Conservation (phyloP, 2,888 invertebrate genomes). For the Xylota segnis region DNA sequence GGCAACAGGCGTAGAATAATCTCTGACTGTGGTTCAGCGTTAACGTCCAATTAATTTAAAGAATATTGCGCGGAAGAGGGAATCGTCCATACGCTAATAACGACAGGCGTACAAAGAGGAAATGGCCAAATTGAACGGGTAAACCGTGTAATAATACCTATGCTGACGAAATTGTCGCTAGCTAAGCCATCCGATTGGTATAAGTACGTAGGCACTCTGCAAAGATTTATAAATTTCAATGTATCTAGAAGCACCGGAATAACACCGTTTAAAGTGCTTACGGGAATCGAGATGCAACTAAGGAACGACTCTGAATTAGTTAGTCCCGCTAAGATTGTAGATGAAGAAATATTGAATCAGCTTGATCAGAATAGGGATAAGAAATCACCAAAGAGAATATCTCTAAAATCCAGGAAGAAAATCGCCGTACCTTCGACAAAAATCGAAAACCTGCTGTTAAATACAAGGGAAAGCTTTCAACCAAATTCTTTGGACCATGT, state of each 20-base stretch:
- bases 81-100: conserved; percentile 1
- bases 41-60: conserved; percentile 79
- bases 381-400: conserved; percentile 14
- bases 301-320: background rate
- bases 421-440: background rate
- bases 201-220: conserved; percentile 66
- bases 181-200: conserved; percentile 79
- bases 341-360: background rate
- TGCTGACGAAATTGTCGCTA: conserved; percentile 80
- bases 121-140: conserved; percentile 21
- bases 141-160: conserved; percentile 47
- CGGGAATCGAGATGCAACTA: conserved; percentile 12
- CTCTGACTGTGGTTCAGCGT: conserved; percentile 80
- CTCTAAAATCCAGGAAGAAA: conserved; percentile 21
- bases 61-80: conserved; percentile 47
- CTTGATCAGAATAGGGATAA: background rate
- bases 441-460: conserved; percentile 18
- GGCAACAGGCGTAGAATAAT: conserved; percentile 80
- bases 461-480: conserved; percentile 23
- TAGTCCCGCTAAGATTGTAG: conserved; percentile 4
- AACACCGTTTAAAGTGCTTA: conserved; percentile 13
- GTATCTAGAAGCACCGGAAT: conserved; percentile 4
- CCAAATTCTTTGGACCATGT: conserved; percentile 44
- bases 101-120: conserved; percentile 15
- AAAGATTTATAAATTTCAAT: conserved; percentile 74